A percentile compares a stretch with the other conserved stretches of the same genome.
Conservation (phyloP, 1,140 invertebrate genomes). For the Trichonephila clavipes region DNA sequence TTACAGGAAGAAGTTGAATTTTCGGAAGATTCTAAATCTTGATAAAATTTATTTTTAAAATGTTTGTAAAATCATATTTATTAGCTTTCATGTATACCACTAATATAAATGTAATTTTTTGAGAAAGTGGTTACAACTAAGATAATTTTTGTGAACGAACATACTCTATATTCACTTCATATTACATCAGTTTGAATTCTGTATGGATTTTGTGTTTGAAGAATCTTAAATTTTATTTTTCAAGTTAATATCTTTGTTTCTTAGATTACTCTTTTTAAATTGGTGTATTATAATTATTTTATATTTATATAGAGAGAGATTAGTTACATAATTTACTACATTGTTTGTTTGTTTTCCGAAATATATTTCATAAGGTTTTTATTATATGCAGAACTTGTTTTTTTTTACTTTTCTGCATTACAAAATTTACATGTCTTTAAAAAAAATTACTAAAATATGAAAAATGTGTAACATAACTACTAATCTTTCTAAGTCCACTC, state of each 20-base stretch:
- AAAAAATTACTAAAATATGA: too few species aligned
- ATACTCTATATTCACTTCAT: neutral
- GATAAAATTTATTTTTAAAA: constrained; percentile 56
- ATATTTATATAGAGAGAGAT: too few species aligned
- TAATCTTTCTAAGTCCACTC: neutral
- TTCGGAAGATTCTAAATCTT: constrained; percentile 66
- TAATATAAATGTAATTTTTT: constrained; percentile 36
- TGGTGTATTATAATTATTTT: too few species aligned
- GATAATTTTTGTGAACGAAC: neutral
- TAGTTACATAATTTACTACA: too few species aligned
- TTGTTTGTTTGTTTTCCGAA: too few species aligned
- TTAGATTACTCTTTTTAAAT: too few species aligned
- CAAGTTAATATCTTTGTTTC: too few species aligned
- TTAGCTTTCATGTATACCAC: neutral
- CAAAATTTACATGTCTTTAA: too few species aligned
- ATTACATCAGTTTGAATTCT: neutral
- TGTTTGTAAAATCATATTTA: constrained; percentile 39
- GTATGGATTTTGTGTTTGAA: neutral
- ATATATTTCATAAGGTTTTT: too few species aligned
- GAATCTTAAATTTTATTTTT: neutral
- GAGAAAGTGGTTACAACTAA: constrained; percentile 3
- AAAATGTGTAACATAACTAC: too few species aligned
- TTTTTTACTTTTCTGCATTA: too few species aligned
- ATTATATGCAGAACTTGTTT: too few species aligned
- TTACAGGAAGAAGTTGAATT: constrained; percentile 70